Conservation (phyloP, 2,888 invertebrate genomes). For the Microdon myrmicae region DNA sequence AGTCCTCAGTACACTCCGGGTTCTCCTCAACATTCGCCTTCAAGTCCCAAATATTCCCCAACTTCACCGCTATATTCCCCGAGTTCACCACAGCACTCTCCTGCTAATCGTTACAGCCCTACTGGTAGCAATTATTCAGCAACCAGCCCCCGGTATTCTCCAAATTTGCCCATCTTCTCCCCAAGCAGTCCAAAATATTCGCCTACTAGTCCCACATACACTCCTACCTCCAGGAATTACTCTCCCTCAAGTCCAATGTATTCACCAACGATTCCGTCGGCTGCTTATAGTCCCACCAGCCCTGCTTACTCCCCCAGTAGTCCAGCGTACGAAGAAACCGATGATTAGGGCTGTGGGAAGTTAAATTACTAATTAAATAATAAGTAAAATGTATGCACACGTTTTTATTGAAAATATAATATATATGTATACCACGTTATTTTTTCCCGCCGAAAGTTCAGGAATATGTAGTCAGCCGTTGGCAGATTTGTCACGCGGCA, state of each 20-base stretch:
- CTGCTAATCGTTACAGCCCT: constrained; percentile 76
- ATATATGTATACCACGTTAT: no score
- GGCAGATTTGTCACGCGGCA: no score
- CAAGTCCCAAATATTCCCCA: constrained; percentile 81
- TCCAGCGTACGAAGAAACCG: constrained; percentile 67
- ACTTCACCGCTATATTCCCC: constrained; percentile 86
- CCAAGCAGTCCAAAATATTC: constrained; percentile 85
- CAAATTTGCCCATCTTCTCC: constrained; percentile 68
- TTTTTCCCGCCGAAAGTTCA: no score
- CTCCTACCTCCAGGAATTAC: constrained; percentile 74
- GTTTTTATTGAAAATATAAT: no score
- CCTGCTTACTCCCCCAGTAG: constrained; percentile 76
- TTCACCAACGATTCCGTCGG: constrained; percentile 82
- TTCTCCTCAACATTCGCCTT: constrained; percentile 86
- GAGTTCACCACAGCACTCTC: constrained; percentile 78
- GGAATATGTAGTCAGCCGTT: no score
- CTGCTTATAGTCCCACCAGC: constrained; percentile 76
- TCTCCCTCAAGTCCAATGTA: constrained; percentile 78
- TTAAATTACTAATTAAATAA: no score
- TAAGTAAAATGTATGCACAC: no score
- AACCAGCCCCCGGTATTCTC: constrained; percentile 72
- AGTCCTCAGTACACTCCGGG: constrained; percentile 89
- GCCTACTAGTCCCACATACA: constrained; percentile 77
- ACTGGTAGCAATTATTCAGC: constrained; percentile 81
- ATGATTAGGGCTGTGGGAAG: no score